A percentile compares a stretch with the other conserved stretches of the same genome.
phyloP scores from a whole-genome alignment of 2,113 vertebrate species.

The Neomonachus schauinslandi region DNA sequence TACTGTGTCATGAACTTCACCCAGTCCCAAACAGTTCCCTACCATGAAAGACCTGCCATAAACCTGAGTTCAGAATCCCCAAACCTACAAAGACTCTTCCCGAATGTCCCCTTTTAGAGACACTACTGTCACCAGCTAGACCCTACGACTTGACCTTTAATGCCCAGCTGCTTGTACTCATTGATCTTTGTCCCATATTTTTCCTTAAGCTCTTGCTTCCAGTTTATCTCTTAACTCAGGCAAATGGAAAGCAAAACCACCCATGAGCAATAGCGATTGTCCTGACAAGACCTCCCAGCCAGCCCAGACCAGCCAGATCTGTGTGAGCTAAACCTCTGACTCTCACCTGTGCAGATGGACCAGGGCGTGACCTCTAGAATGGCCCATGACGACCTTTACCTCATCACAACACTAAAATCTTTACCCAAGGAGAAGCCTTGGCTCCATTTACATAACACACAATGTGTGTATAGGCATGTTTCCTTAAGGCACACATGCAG shows the following conservation, averaged over 20 bases:
- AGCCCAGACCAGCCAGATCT: neutral
- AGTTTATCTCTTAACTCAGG: neutral
- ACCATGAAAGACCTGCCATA: neutral
- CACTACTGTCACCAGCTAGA: neutral
- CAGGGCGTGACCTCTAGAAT: too few relatives aligned
- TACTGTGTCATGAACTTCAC: neutral
- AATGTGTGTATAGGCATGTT: too few relatives aligned
- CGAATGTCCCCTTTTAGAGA: neutral
- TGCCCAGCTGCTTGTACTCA: neutral
- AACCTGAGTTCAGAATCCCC: neutral
- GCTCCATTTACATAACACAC: too few relatives aligned
- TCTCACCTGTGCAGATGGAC: too few relatives aligned
- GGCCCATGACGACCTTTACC: too few relatives aligned
- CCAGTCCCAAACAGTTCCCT: neutral
- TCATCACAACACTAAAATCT: too few relatives aligned
- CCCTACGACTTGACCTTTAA: neutral
- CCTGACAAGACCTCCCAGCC: neutral
- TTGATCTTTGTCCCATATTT: neutral
- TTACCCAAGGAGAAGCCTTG: too few relatives aligned
- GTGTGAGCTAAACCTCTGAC: neutral
- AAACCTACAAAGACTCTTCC: neutral
- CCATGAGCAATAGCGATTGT: neutral
- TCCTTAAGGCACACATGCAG: too few relatives aligned
- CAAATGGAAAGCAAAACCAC: neutral
- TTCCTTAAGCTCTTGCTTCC: neutral